Evolutionary conservation across 1,140 invertebrate genomes (phyloP), one percentile per base, ranked within the genome.

Genomic region (Drosophila kohkoa): DNA sequence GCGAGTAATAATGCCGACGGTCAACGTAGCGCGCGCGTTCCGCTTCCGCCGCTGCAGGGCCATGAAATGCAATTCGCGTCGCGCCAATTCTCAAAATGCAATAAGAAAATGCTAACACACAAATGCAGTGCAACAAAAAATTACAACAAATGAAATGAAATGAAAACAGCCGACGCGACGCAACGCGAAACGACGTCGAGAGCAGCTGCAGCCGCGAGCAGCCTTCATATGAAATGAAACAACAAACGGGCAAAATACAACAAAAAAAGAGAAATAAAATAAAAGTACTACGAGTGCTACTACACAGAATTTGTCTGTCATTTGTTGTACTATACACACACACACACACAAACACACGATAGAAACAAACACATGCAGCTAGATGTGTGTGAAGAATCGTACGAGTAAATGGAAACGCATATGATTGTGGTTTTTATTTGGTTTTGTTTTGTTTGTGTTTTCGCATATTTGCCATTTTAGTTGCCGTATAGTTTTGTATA

Each of bases 41-140:
- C 72, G 67, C 77, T 79, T 72, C 63, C 58, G 76, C 65, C 58
- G 76, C 65, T 70, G 78, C 70, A 68, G 65, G 78, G 78, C 78
- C 78, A 55, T 81, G 76, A 75, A 81, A 75, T 78, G 41, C 43
- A 70, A 54, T 71, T 78, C 57, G 67, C 65, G 71, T 38, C 65
- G 71, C 71, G 71, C 65, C 70, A 68, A 80, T 75, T 77, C 58
- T 48, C 51, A 41, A 70, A 67, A 59, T 65, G 43, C 30, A 72
- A 59, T 55, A 72, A 62, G 57, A 70, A 65, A 60, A 35, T 48
- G 38, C 57, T 69, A 35, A 25, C 28, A 75, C 20, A 25, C 20
- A 25, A 25, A 25, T 43, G 55, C 49, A 55, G 35, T 67, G 49
- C 57, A 63, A 75, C 51, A 43, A 71, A 15, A 60, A 15, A 60